Percentiles rank a stretch among this genome's conserved stretches.
Conservation (phyloP, 2,113 vertebrate genomes). For the Microtus oregoni region DNA sequence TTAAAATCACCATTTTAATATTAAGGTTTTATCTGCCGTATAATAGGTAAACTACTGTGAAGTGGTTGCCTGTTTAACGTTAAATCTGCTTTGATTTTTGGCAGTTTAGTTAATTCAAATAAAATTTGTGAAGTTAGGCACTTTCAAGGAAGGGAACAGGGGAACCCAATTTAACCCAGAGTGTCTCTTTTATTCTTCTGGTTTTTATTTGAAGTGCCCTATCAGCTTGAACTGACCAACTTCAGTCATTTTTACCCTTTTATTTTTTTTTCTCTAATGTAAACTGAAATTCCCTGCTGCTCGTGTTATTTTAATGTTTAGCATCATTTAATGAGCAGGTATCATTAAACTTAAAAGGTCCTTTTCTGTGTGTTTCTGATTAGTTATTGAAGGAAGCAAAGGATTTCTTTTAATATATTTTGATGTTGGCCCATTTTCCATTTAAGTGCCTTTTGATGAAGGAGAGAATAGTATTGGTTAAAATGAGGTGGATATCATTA, state of each 20-base stretch:
- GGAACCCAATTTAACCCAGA: slow-evolving; percentile 99
- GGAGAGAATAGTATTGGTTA: slow-evolving; percentile 87
- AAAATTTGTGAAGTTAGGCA: slow-evolving; percentile 94
- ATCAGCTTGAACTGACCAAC: slow-evolving; percentile 99
- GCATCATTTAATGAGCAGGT: slow-evolving; percentile 96
- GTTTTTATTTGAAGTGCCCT: slow-evolving; percentile 98
- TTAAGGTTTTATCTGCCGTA: slow-evolving; percentile 91
- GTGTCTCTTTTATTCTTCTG: slow-evolving; percentile 95
- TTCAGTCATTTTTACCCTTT: slow-evolving; percentile 97
- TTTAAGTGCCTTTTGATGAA: slow-evolving; percentile 87
- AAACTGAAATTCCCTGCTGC: slow-evolving; percentile 97
- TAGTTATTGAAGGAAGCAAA: slow-evolving; percentile 90
- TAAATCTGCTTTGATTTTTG: slow-evolving; percentile 96
- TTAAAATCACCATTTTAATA: slow-evolving; percentile 81
- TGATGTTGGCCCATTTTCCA: slow-evolving; percentile 87
- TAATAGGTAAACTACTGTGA: slow-evolving; percentile 97
- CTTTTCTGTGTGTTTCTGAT: slow-evolving; percentile 90
- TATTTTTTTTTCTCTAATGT: slow-evolving; percentile 96
- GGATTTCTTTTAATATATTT: slow-evolving; percentile 90
- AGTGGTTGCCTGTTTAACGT: slow-evolving; percentile 96
- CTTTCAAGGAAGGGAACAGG: slow-evolving; percentile 92
- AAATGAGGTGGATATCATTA: slow-evolving; percentile 81
- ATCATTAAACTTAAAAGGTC: slow-evolving; percentile 96
- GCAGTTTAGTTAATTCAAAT: slow-evolving; percentile 98
- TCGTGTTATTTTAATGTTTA: slow-evolving; percentile 95